Percentiles rank a stretch among this genome's conserved stretches.
These are phyloP conservation scores for Solenodon paradoxus DNA, from an alignment of 2,113 vertebrate species.

Conservation along the genomic window DNA sequence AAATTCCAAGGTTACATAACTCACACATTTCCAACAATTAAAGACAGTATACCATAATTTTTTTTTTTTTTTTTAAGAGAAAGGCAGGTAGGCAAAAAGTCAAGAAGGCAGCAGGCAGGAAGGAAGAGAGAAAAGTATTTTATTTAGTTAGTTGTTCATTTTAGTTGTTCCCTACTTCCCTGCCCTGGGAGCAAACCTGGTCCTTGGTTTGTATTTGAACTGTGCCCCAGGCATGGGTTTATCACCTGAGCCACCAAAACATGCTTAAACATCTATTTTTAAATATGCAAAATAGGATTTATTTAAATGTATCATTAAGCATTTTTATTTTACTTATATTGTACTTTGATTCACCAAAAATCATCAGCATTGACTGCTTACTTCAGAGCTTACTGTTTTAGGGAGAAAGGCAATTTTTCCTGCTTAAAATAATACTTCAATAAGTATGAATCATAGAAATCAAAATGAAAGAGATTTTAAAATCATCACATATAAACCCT, in stretches of 20 bases:
- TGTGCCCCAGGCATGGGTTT: no score
- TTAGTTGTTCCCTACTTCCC: no score
- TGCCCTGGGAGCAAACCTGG: no score
- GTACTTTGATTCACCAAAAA: constrained; percentile 27
- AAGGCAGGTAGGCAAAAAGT: no score
- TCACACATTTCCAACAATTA: constrained; percentile 1
- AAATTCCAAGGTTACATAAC: constrained; percentile 27
- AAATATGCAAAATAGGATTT: constrained; percentile 6
- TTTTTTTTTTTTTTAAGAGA: no score
- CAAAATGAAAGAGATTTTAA: not conserved
- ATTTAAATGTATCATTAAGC: not conserved
- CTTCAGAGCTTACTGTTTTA: constrained; percentile 13
- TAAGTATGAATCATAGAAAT: not conserved
- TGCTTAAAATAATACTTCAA: constrained; percentile 23
- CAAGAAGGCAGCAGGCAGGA: no score
- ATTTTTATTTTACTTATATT: constrained; percentile 46
- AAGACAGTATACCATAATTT: not conserved
- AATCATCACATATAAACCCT: not conserved
- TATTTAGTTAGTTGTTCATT: no score
- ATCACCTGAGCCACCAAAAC: no score
- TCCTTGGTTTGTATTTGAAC: no score
- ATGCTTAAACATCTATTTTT: not conserved
- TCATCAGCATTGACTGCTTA: not conserved
- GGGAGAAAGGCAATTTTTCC: not conserved
- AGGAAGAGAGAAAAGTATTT: no score